Evolutionary conservation across 92 coral and sea anemone genomes (phyloP).

Genomic region (Montipora capitata): DNA sequence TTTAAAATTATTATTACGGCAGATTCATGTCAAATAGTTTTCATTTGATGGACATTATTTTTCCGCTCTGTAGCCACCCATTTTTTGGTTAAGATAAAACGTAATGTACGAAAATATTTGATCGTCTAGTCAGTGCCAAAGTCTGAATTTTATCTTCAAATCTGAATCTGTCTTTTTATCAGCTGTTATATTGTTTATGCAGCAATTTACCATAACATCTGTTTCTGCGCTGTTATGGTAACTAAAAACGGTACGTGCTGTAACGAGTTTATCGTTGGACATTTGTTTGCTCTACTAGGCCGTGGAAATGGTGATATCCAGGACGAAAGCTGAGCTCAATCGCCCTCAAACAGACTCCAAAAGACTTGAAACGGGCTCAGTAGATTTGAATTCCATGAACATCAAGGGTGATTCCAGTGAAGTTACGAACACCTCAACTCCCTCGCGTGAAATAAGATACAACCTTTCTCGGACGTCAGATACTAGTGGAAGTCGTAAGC

Average conservation of each 20-base stretch:
- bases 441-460: conserved; percentile 41
- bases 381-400: conserved; percentile 11
- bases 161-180: neutral
- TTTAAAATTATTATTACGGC: too few relatives aligned
- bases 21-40: too few relatives aligned
- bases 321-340: conserved; percentile 83
- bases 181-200: neutral
- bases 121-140: too few relatives aligned
- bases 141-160: neutral
- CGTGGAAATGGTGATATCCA: conserved; percentile 86
- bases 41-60: too few relatives aligned
- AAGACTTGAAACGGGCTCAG: conserved; percentile 18
- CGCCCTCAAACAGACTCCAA: conserved; percentile 55
- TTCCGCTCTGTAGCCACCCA: too few relatives aligned
- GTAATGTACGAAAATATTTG: too few relatives aligned
- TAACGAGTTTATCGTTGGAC: neutral
- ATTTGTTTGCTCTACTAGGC: conserved; percentile 61
- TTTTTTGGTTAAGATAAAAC: too few relatives aligned
- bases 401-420: conserved; percentile 27
- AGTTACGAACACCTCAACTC: neutral
- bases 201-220: neutral
- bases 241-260: neutral
- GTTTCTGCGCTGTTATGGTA: neutral
- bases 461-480: conserved; percentile 53
- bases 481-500: conserved; percentile 24